phyloP scores from a whole-genome alignment of 92 coral and sea anemone genomes.

The Umimayanthus chanpuru region DNA sequence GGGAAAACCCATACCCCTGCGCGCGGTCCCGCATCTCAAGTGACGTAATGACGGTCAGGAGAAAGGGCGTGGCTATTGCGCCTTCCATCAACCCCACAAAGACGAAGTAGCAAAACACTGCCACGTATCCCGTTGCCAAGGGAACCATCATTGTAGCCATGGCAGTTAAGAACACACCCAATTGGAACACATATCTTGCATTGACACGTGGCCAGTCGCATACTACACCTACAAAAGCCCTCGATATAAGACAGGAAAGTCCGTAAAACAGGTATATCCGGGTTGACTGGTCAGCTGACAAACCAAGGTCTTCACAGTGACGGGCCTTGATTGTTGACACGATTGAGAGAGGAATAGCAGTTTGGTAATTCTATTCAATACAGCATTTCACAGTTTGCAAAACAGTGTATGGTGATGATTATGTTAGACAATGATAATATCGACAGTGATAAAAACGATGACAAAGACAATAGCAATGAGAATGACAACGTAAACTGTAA shows the following conservation, averaged over 20 bases:
- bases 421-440: too few species aligned
- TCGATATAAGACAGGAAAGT: slow-evolving; percentile 28
- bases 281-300: slow-evolving; percentile 29
- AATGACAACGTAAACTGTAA: too few species aligned
- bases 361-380: too few species aligned
- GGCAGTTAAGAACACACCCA: slow-evolving; percentile 31
- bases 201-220: slow-evolving; percentile 19
- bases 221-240: slow-evolving; percentile 14
- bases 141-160: slow-evolving; percentile 31
- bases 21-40: slow-evolving; percentile 16
- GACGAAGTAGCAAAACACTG: slow-evolving; percentile 11
- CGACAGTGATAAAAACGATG: too few species aligned
- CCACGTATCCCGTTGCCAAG: slow-evolving; percentile 8
- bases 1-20: slow-evolving; percentile 25
- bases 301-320: slow-evolving; percentile 40
- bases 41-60: slow-evolving; percentile 11
- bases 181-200: slow-evolving; percentile 32
- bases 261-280: slow-evolving; percentile 45
- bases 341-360: too few species aligned
- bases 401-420: too few species aligned
- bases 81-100: slow-evolving; percentile 35
- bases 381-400: too few species aligned
- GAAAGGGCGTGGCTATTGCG: slow-evolving; percentile 9
- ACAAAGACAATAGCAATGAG: too few species aligned
- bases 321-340: slow-evolving; percentile 20